These are phyloP conservation scores for Suillia variegata DNA, from an alignment of 2,888 invertebrate species.

Conservation along the genomic window DNA sequence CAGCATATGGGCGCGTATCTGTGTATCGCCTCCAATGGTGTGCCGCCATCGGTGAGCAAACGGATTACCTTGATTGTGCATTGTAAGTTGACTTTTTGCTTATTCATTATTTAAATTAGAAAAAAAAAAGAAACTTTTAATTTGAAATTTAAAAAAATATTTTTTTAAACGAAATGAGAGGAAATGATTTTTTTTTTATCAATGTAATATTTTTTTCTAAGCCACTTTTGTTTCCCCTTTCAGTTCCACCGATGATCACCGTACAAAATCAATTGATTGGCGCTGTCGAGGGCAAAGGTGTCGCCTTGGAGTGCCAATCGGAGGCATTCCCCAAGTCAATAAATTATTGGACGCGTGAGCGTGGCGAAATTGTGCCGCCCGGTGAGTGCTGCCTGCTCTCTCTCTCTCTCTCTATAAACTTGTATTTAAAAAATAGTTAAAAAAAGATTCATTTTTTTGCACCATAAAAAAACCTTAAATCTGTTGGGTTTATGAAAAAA, in stretches of 20 bases:
- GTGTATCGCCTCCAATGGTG: slow-evolving; percentile 82
- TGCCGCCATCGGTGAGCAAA: slow-evolving; percentile 88
- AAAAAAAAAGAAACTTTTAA: background rate
- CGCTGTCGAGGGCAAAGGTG: slow-evolving; percentile 74
- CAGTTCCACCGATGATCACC: slow-evolving; percentile 85
- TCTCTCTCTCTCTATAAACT: too few relatives aligned
- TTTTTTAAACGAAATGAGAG: background rate
- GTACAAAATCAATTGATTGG: slow-evolving; percentile 85
- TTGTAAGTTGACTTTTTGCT: slow-evolving; percentile 66
- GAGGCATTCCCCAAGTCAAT: slow-evolving; percentile 86
- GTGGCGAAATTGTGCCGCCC: slow-evolving; percentile 76
- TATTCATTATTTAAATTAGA: background rate
- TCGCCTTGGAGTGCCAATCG: slow-evolving; percentile 80
- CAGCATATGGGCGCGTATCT: slow-evolving; percentile 82
- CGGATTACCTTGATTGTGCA: slow-evolving; percentile 83
- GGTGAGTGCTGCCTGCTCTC: slow-evolving; percentile 70
- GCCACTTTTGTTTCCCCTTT: slow-evolving; percentile 27
- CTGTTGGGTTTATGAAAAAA: too few relatives aligned
- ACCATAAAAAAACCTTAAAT: slow-evolving; percentile 28
- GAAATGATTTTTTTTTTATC: background rate
- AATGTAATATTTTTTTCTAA: background rate
- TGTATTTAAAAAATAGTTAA: slow-evolving; percentile 36
- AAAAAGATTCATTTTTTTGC: slow-evolving; percentile 40
- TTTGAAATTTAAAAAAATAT: background rate
- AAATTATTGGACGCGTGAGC: slow-evolving; percentile 80